Percentiles rank a stretch among this genome's conserved stretches.
Evolutionary conservation across 1,140 invertebrate species (phyloP).

Genomic region (Drosophila albomicans): DNA sequence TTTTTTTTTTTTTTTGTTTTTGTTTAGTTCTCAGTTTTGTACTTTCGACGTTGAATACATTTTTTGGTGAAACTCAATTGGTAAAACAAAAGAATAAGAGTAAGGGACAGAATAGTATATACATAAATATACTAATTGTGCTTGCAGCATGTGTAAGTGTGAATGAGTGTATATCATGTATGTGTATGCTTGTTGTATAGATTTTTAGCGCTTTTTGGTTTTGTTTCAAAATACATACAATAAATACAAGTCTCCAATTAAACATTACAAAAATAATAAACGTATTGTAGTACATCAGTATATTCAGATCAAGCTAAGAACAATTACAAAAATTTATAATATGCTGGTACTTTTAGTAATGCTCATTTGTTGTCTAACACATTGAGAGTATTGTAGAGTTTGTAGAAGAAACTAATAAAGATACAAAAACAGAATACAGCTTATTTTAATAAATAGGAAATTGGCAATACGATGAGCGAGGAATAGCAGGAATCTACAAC

Average conservation of each 20-base stretch:
- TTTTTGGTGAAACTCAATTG: slow-evolving; percentile 78
- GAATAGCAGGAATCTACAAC: slow-evolving; percentile 73
- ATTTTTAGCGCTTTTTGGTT: slow-evolving; percentile 63
- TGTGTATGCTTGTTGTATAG: slow-evolving; percentile 42
- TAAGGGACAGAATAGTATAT: slow-evolving; percentile 50
- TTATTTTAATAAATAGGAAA: slow-evolving; percentile 70
- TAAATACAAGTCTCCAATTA: slow-evolving; percentile 71
- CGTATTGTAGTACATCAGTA: slow-evolving; percentile 45
- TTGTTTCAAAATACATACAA: slow-evolving; percentile 69
- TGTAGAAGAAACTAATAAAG: slow-evolving; percentile 58
- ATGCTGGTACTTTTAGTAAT: slow-evolving; percentile 75
- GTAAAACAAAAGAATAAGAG: slow-evolving; percentile 64
- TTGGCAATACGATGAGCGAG: slow-evolving; percentile 84
- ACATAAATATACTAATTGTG: slow-evolving; percentile 65
- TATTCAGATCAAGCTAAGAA: slow-evolving; percentile 52
- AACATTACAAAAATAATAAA: slow-evolving; percentile 63
- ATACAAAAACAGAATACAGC: slow-evolving; percentile 63
- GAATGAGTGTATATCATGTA: slow-evolving; percentile 27
- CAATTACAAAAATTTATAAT: slow-evolving; percentile 51
- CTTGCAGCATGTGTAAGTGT: slow-evolving; percentile 64
- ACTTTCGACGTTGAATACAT: slow-evolving; percentile 73
- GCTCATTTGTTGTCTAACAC: slow-evolving; percentile 71
- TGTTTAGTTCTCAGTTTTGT: slow-evolving; percentile 62
- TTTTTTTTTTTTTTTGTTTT: slow-evolving; percentile 28
- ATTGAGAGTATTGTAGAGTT: slow-evolving; percentile 67